Percentiles rank a stretch among this genome's conserved stretches.
Conservation (phyloP, 2,113 vertebrate species). For the Turnix velox region DNA sequence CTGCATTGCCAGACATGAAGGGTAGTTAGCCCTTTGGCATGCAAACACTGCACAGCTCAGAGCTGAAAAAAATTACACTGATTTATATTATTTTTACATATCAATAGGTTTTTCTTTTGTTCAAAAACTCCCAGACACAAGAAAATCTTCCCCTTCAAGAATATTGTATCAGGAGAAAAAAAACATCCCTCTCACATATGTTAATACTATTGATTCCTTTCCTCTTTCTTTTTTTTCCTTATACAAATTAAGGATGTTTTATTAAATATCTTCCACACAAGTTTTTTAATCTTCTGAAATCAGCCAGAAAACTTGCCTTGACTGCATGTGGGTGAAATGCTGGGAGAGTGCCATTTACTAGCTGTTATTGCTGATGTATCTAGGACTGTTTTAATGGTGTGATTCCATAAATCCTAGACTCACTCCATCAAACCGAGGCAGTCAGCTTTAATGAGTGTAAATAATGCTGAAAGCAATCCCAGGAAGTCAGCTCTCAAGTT, state of each 20-base stretch:
- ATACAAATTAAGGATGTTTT: background rate
- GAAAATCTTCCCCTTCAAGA: constrained; percentile 5
- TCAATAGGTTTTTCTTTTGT: background rate
- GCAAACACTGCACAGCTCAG: background rate
- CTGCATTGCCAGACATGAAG: background rate
- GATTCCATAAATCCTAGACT: constrained; percentile 39
- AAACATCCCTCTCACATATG: constrained; percentile 11
- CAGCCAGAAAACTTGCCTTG: background rate
- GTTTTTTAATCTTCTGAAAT: background rate
- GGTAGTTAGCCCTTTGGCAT: background rate
- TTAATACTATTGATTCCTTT: background rate
- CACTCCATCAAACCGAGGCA: constrained; percentile 26
- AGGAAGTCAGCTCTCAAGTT: constrained; percentile 78
- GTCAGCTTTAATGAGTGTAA: constrained; percentile 55
- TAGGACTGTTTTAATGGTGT: background rate
- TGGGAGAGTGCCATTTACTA: background rate
- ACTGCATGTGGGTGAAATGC: background rate
- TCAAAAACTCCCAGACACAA: constrained; percentile 25
- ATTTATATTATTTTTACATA: background rate
- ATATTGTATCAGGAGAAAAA: background rate
- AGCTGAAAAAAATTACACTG: background rate
- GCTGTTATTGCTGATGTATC: background rate
- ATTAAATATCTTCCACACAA: background rate
- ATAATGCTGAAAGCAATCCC: constrained; percentile 70
- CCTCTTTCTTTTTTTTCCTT: background rate